phyloP scores from a whole-genome alignment of 2,797 vertebrate species.

The Epinephelus awoara region DNA sequence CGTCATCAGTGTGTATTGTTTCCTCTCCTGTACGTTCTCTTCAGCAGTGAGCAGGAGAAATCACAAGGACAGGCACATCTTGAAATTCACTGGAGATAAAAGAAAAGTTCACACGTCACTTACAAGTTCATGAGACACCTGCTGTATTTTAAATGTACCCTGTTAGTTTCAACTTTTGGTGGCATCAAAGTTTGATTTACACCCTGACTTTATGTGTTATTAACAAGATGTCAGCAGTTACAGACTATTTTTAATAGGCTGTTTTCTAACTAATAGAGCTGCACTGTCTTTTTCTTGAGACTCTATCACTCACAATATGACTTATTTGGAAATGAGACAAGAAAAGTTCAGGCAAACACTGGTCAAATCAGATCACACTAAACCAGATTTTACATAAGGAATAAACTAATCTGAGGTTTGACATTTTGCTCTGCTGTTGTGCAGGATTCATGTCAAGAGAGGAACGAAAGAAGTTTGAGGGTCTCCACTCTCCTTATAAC shows the following conservation, averaged over 20 bases:
- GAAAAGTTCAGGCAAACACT: no score
- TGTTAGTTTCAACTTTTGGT: neutral
- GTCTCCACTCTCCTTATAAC: slow-evolving; percentile 92
- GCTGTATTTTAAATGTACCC: neutral
- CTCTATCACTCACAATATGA: neutral
- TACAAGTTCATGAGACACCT: neutral
- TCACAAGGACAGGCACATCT: slow-evolving; percentile 58
- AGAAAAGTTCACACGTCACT: neutral
- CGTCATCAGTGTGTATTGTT: slow-evolving; percentile 32
- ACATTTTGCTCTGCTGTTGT: neutral
- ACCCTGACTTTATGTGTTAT: neutral
- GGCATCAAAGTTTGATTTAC: neutral
- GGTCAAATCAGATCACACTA: neutral
- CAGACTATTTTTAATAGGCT: neutral
- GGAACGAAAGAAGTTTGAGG: slow-evolving; percentile 93
- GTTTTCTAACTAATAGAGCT: neutral
- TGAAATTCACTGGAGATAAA: slow-evolving; percentile 50
- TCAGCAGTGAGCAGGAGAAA: slow-evolving; percentile 10
- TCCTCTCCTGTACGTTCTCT: slow-evolving; percentile 40
- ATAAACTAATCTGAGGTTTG: neutral
- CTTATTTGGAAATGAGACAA: neutral
- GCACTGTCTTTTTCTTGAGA: neutral
- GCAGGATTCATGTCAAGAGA: slow-evolving; percentile 95
- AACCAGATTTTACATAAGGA: neutral
- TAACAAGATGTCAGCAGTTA: neutral